Base-by-base conservation (phyloP, 2,888 invertebrate species). In the Polydrusus tereticollis region DNA sequence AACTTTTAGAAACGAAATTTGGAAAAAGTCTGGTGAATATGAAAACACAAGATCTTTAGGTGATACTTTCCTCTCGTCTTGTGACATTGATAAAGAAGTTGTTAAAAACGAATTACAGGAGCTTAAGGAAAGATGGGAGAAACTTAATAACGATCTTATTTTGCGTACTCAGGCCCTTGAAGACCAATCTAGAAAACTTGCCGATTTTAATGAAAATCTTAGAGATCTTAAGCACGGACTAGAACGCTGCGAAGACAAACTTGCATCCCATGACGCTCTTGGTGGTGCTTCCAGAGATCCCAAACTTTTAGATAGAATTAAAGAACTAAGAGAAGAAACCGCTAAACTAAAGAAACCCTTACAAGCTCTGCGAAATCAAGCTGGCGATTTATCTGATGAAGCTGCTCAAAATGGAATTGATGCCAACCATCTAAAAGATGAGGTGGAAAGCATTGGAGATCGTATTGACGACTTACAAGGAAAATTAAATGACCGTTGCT, bases 1-100 rank as follows among this genome's bases (percentile, higher is more conserved):
- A 80, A 90, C 90, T 58, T 94, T 98, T 88, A 91, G 97, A 79
- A 97, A 96, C 81, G 98, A 98, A 80, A 92, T 97, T 0, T 94
- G 96, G 93, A 95, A 96, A 84, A 94, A 94, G 81, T 94, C 95
- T 12, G 96, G 96, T 8, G 98, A 98, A 85, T 97, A 93, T 80
- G 98, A 98, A 81, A 95, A 94, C 84, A 93, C 94, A 77, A 91
- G 92, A 82, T 92, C 92, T 0, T 87, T 95, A 2, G 97, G 97
- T 0, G 96, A 97, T 80, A 92, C 94, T 0, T 95, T 98, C 87
- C 89, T 97, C 60, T 90, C 91, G 0, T 90, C 94, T 55, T 97
- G 97, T 78, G 97, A 98, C 82, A 91, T 93, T 60, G 97, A 98
- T 82, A 95, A 97, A 82, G 96, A 97, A 57, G 90, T 94, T 1